Conservation (phyloP, 2,888 invertebrate genomes). For the Copidosoma aretas region DNA sequence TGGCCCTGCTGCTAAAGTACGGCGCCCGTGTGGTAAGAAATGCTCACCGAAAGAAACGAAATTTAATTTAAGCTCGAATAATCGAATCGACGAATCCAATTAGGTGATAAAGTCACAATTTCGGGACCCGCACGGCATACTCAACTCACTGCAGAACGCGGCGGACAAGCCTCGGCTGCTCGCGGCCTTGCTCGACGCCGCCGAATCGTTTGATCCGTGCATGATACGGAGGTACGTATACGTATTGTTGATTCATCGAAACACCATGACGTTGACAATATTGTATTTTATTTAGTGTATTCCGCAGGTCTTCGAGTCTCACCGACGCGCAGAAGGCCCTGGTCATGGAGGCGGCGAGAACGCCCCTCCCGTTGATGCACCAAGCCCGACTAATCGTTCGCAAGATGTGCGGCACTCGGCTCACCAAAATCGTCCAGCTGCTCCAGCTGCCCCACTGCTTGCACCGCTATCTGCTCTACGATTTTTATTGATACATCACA, state of each 20-base stretch:
- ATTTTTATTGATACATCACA: conserved; percentile 58
- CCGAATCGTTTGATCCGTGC: conserved; percentile 79
- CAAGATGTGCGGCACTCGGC: conserved; percentile 66
- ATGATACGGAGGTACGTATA: too few species aligned
- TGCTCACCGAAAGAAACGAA: too few species aligned
- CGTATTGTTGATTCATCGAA: too few species aligned
- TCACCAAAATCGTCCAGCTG: conserved; percentile 67
- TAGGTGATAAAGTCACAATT: conserved; percentile 86
- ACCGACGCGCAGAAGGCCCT: conserved; percentile 71
- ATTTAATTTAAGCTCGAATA: too few species aligned
- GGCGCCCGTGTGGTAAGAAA: conserved; percentile 82
- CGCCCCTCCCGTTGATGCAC: conserved; percentile 72
- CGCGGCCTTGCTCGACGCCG: conserved; percentile 74
- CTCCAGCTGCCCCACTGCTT: conserved; percentile 73
- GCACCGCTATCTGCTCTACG: conserved; percentile 74
- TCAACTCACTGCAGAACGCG: conserved; percentile 79
- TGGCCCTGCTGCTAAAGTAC: conserved; percentile 74
- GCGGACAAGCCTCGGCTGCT: conserved; percentile 65
- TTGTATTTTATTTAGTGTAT: too few species aligned
- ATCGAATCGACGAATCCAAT: too few species aligned
- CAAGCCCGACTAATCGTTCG: conserved; percentile 71
- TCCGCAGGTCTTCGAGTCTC: conserved; percentile 73
- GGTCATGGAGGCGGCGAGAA: conserved; percentile 72
- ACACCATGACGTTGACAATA: too few species aligned
- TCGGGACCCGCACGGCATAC: conserved; percentile 81